Conservation (phyloP, 2,797 vertebrate species). For the Varecia variegata region DNA sequence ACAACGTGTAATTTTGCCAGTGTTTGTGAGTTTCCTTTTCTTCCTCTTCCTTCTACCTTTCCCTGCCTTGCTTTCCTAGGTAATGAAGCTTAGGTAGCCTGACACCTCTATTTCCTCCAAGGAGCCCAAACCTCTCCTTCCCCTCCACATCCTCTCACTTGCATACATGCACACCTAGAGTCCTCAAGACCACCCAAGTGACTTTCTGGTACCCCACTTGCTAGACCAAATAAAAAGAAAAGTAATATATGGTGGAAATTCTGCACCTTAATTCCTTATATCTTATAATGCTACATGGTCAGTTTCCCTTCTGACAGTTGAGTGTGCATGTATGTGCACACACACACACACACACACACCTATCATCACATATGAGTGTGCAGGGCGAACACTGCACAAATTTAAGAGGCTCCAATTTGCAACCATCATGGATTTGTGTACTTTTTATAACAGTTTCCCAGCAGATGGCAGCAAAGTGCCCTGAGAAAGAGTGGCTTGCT, state of each 20-base stretch:
- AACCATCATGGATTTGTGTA: neutral
- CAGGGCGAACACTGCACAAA: neutral
- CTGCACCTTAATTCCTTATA: neutral
- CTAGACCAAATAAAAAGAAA: neutral
- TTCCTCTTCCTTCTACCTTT: neutral
- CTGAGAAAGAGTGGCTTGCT: too few relatives aligned
- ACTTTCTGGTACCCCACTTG: neutral
- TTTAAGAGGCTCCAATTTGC: neutral
- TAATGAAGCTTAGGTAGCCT: neutral
- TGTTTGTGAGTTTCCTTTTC: neutral
- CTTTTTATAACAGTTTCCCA: neutral
- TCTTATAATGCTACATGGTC: neutral
- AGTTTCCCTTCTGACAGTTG: neutral
- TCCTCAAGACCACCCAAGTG: neutral
- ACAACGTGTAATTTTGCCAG: neutral
- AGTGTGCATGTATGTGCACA: too few relatives aligned
- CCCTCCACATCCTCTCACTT: accelerated
- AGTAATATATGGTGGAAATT: neutral
- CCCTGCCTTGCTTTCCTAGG: neutral
- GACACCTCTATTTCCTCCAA: neutral
- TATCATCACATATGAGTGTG: neutral
- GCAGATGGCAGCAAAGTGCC: constrained; percentile 44
- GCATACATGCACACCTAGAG: neutral
- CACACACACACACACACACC: neutral
- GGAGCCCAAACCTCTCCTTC: neutral